Percentiles rank a stretch among this genome's conserved stretches.
Conservation (phyloP, 1,140 invertebrate genomes). For the Eueides isabella region DNA sequence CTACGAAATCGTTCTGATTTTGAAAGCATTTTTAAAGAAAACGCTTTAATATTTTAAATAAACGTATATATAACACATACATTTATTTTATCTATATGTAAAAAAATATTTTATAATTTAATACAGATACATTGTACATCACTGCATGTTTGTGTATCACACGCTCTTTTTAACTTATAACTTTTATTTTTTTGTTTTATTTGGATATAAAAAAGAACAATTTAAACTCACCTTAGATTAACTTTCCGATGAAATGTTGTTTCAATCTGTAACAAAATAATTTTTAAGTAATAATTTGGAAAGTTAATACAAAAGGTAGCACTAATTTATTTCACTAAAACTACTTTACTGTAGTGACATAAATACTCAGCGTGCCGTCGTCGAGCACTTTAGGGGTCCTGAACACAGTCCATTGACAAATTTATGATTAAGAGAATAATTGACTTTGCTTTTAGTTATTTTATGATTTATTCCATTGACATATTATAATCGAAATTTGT, state of each 20-base stretch:
- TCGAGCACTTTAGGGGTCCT: slow-evolving; percentile 10
- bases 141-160: too few species aligned
- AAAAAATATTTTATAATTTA: too few species aligned
- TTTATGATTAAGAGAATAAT: neutral
- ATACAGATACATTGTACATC: too few species aligned
- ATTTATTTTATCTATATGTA: too few species aligned
- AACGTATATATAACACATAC: neutral
- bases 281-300: neutral
- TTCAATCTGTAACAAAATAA: neutral
- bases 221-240: neutral
- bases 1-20: slow-evolving; percentile 17
- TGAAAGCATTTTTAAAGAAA: neutral
- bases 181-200: too few species aligned
- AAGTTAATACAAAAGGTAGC: neutral
- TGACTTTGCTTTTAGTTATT: neutral
- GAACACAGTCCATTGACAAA: neutral
- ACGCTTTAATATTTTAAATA: neutral
- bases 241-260: neutral
- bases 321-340: neutral
- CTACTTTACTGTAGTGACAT: neutral
- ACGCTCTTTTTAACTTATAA: too few species aligned
- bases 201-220: too few species aligned
- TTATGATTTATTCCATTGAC: neutral
- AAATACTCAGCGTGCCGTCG: slow-evolving; percentile 19
- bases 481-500: too few species aligned